Conservation (phyloP, 2,113 vertebrate species). For the Pterocles orientalis region DNA sequence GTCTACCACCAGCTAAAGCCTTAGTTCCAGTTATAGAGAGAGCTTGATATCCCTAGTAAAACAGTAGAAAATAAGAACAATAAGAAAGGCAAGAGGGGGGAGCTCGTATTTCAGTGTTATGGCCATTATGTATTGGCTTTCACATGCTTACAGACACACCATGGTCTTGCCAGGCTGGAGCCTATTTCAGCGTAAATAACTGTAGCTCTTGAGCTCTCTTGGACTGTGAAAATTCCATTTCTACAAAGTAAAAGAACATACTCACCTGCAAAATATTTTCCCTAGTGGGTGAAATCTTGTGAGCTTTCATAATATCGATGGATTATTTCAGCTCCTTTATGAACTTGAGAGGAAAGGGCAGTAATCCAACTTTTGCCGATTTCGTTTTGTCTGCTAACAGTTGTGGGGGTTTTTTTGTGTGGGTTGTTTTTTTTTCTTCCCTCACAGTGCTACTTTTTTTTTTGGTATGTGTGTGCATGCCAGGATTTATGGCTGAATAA, state of each 20-base stretch:
- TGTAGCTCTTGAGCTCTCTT: background rate
- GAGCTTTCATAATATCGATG: background rate
- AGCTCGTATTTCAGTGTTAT: background rate
- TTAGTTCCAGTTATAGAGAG: background rate
- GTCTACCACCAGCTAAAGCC: background rate
- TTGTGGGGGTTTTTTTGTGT: background rate
- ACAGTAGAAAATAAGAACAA: background rate
- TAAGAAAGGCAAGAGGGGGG: background rate
- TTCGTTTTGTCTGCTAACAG: background rate
- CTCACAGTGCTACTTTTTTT: background rate
- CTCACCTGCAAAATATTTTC: background rate
- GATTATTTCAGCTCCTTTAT: background rate
- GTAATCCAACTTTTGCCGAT: background rate
- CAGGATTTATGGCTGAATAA: constrained; percentile 66
- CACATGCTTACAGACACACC: background rate
- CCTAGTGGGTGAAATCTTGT: background rate
- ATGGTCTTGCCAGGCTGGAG: background rate
- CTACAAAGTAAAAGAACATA: background rate
- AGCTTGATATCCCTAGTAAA: background rate
- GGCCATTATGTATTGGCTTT: background rate
- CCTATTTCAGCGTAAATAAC: background rate
- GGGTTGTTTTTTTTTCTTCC: background rate
- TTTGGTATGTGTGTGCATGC: background rate
- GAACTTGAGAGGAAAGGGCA: background rate
- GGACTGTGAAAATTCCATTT: background rate